These are phyloP conservation scores for Noctua janthe DNA, from an alignment of 2,888 invertebrate species.

Conservation along the genomic window DNA sequence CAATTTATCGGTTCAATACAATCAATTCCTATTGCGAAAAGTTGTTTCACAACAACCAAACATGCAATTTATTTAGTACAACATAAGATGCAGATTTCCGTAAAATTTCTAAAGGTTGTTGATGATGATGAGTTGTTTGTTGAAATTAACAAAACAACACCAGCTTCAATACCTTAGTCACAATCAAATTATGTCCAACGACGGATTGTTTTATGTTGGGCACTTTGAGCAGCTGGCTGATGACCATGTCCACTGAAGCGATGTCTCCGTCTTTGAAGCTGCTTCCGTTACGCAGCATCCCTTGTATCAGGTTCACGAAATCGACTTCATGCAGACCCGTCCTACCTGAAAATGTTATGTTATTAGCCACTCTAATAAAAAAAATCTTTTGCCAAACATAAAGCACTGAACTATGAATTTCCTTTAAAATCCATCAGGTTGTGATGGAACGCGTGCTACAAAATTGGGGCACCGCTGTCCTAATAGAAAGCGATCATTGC, in stretches of 20 bases:
- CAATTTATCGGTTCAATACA: too few relatives aligned
- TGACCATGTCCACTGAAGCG: conserved; percentile 71
- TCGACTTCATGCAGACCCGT: conserved; percentile 67
- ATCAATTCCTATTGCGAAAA: neutral
- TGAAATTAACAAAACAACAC: neutral
- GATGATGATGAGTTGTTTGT: neutral
- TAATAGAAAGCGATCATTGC: too few relatives aligned
- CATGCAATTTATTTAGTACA: neutral
- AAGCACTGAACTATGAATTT: too few relatives aligned
- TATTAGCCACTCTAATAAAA: neutral
- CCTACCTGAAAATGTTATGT: conserved; percentile 46
- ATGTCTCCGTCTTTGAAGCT: conserved; percentile 71
- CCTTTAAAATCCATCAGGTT: too few relatives aligned
- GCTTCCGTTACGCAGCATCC: conserved; percentile 63
- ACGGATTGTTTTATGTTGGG: conserved; percentile 75
- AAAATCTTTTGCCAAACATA: neutral
- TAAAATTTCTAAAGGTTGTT: neutral
- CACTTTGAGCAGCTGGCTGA: conserved; percentile 75
- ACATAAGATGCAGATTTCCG: neutral
- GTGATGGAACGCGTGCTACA: too few relatives aligned
- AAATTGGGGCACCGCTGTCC: too few relatives aligned
- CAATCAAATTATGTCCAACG: conserved; percentile 72
- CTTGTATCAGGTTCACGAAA: conserved; percentile 73
- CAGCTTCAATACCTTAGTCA: conserved; percentile 77
- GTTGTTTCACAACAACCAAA: neutral